Evolutionary conservation across 2,113 vertebrate genomes (phyloP).

Genomic region (Edolisoma coerulescens): DNA sequence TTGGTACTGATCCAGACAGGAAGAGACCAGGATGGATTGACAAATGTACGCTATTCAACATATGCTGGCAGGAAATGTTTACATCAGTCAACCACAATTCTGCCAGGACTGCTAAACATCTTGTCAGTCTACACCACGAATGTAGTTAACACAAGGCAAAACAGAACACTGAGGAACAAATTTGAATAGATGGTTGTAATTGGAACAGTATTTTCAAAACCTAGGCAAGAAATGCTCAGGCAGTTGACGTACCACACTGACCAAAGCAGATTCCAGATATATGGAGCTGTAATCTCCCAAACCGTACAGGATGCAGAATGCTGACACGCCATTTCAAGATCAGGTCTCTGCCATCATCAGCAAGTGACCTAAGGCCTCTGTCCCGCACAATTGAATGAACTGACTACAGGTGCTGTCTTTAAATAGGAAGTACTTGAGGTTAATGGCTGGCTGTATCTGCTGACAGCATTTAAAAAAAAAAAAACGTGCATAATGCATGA

Average conservation of each 20-base stretch:
- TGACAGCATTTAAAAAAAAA: conserved; percentile 1
- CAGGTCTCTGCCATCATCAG: background rate
- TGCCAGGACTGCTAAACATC: conserved; percentile 35
- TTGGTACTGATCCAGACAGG: conserved; percentile 8
- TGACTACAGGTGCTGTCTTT: conserved; percentile 3
- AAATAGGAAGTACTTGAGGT: conserved; percentile 10
- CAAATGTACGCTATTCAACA: conserved; percentile 46
- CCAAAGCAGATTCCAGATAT: background rate
- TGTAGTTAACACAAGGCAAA: background rate
- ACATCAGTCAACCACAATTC: conserved; percentile 34
- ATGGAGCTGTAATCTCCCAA: background rate
- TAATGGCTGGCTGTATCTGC: conserved; percentile 27
- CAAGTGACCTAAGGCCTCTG: background rate
- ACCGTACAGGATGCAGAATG: background rate
- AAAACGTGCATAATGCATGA: background rate
- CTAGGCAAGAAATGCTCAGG: background rate
- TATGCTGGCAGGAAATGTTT: conserved; percentile 50
- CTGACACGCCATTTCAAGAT: background rate
- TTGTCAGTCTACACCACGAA: conserved; percentile 6
- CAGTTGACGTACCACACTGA: background rate
- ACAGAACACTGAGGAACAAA: background rate
- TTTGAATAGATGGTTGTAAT: background rate
- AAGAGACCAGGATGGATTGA: conserved; percentile 23
- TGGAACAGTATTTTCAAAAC: background rate
- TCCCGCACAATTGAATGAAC: background rate